Evolutionary conservation across 2,797 vertebrate genomes (phyloP).

Genomic region (Strix occidentalis): DNA sequence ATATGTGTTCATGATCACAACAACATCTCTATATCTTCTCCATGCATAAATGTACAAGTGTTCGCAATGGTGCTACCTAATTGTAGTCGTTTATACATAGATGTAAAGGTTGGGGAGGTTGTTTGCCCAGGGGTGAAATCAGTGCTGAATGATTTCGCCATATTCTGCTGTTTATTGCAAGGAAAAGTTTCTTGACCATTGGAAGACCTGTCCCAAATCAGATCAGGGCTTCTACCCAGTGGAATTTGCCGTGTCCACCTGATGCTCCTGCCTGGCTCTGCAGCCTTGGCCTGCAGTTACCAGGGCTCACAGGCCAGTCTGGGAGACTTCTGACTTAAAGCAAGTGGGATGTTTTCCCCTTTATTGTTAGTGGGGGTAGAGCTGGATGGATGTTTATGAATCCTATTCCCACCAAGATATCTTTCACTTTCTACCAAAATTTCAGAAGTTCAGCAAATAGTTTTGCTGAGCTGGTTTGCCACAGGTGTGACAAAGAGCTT

Average conservation of each 20-base stretch:
- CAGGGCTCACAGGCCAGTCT: neutral
- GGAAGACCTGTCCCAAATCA: neutral
- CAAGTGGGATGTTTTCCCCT: neutral
- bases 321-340: neutral
- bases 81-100: conserved; percentile 18
- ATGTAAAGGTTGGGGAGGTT: neutral
- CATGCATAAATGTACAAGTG: conserved; percentile 46
- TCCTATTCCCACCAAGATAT: neutral
- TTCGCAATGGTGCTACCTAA: neutral
- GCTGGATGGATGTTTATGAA: neutral
- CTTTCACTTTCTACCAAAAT: neutral
- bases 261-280: neutral
- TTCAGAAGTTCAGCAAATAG: neutral
- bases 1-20: neutral
- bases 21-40: neutral
- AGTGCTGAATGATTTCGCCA: neutral
- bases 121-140: neutral
- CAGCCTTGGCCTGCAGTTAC: neutral
- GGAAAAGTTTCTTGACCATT: neutral
- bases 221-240: neutral
- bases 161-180: neutral
- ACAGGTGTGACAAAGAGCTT: neutral
- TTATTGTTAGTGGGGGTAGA: neutral
- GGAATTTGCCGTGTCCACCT: neutral
- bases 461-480: neutral